phyloP scores from a whole-genome alignment of 2,888 invertebrate species.

The Drosophila lacicola region DNA sequence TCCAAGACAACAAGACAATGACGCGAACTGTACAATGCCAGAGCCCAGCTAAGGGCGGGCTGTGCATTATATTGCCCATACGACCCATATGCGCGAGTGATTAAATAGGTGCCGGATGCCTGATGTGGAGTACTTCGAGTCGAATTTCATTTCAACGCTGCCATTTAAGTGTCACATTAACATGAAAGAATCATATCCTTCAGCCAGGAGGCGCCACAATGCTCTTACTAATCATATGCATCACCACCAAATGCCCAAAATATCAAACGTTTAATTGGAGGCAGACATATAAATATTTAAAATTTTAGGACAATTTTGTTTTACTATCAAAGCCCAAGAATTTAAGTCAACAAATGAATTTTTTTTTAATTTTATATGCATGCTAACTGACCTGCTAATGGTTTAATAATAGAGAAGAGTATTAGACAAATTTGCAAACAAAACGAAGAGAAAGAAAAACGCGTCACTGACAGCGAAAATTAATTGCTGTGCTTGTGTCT shows the following conservation, averaged over 20 bases:
- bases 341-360: neutral
- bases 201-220: neutral
- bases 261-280: neutral
- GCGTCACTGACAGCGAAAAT: constrained; percentile 22
- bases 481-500: constrained; percentile 25
- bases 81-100: constrained; percentile 54
- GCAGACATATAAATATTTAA: neutral
- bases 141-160: constrained; percentile 58
- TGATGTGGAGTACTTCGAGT: neutral
- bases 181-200: constrained; percentile 14
- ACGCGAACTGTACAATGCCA: constrained; percentile 23
- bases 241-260: too few species aligned
- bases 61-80: constrained; percentile 41
- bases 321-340: neutral
- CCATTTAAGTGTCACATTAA: constrained; percentile 57
- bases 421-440: constrained; percentile 15
- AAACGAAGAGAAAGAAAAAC: constrained; percentile 12
- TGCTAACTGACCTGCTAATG: neutral
- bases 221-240: constrained; percentile 1
- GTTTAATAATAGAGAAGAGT: neutral
- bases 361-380: neutral
- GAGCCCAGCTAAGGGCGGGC: neutral
- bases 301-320: too few species aligned
- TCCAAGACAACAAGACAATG: neutral
- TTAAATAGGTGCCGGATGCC: constrained; percentile 44